Evolutionary conservation across 23 tunicate species (phyloP).

Genomic region (Oikopleura vanhoeffeni): DNA sequence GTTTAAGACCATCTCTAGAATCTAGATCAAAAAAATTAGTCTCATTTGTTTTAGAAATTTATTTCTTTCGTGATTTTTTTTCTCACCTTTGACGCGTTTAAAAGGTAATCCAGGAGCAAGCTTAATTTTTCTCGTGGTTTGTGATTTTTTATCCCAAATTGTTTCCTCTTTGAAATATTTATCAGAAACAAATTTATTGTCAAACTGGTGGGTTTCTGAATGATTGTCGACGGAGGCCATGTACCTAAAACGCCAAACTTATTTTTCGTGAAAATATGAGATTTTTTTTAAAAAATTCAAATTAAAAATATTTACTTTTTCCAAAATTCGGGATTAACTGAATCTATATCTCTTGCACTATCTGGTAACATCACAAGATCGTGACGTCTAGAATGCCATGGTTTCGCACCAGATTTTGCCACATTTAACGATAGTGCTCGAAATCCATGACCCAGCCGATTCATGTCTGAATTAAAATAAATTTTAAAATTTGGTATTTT

Average conservation of each 20-base stretch:
- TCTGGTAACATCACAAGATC: not conserved
- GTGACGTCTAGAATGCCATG: not conserved
- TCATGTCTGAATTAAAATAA: too few species aligned
- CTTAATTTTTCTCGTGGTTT: not conserved
- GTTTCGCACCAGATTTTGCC: not conserved
- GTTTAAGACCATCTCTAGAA: too few species aligned
- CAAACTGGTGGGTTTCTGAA: not conserved
- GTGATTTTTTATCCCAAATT: not conserved
- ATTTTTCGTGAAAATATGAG: not conserved
- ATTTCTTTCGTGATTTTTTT: too few species aligned
- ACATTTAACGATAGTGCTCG: not conserved
- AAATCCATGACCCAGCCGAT: too few species aligned
- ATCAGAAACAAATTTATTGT: slow-evolving; percentile 6
- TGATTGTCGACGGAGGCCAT: not conserved
- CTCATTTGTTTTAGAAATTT: too few species aligned
- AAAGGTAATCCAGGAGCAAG: not conserved
- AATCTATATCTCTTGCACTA: not conserved
- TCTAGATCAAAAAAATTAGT: too few species aligned
- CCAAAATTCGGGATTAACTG: not conserved
- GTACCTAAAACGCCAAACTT: not conserved
- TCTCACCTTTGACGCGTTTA: not conserved
- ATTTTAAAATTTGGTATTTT: too few species aligned
- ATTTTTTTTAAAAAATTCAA: not conserved
- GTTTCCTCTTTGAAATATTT: not conserved
- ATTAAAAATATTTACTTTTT: not conserved